A percentile compares a stretch with the other conserved stretches of the same genome.
phyloP scores from a whole-genome alignment of 2,888 invertebrate genomes.

The Acanthosepion pharaonis region DNA sequence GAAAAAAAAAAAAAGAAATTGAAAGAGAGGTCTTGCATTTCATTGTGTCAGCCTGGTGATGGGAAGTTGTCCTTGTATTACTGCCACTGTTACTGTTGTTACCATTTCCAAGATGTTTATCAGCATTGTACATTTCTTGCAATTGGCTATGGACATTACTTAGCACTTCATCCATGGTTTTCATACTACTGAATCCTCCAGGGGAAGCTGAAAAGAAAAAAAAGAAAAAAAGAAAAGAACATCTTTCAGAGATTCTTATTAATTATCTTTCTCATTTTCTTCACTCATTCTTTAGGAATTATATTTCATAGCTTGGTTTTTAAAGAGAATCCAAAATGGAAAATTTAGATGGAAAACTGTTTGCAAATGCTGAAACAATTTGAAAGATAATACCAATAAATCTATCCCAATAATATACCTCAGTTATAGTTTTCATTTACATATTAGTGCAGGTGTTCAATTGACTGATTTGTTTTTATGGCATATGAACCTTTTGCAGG shows the following conservation, averaged over 20 bases:
- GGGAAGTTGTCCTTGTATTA: not conserved
- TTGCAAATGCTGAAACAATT: not conserved
- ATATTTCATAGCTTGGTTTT: not conserved
- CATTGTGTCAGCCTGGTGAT: not conserved
- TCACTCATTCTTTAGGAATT: not conserved
- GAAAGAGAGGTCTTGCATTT: not conserved
- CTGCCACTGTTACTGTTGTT: not conserved
- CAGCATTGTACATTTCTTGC: constrained; percentile 39
- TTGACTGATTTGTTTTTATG: too few species aligned
- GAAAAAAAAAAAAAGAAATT: too few species aligned
- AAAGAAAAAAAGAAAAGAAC: not conserved
- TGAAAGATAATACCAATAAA: not conserved
- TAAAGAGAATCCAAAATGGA: not conserved
- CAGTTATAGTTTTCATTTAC: too few species aligned
- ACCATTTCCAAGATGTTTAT: not conserved
- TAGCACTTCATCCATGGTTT: constrained; percentile 7
- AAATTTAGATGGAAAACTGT: not conserved
- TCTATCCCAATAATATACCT: too few species aligned
- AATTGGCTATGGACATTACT: constrained; percentile 37
- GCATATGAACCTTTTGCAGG: too few species aligned
- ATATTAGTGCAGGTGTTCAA: too few species aligned
- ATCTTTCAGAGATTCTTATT: not conserved
- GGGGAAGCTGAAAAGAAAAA: not conserved
- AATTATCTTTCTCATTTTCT: not conserved
- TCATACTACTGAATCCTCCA: not conserved